Evolutionary conservation across 2,888 invertebrate genomes (phyloP), one percentile per base, ranked within the genome.

Genomic region (Sceliomorpha sp.): DNA sequence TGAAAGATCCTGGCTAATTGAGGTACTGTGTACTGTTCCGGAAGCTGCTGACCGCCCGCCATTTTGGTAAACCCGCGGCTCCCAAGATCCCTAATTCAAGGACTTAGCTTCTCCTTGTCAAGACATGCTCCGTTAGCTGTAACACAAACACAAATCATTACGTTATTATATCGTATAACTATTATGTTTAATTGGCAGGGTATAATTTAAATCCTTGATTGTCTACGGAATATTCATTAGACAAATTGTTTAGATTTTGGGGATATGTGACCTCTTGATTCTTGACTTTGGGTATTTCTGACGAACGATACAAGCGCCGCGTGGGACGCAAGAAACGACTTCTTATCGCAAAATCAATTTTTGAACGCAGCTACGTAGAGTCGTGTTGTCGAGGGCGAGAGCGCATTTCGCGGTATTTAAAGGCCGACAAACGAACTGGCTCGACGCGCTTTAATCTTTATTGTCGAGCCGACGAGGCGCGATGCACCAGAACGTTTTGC

Each of bases 1-100:
- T 97, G 97, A 89, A 97, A 93, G 89, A 96, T 92, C 89, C 93
- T 92, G 85, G 96, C 95, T 89, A 97, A 92, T 86, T 93, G 92
- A 89, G 96, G 94, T 90, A 95, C 93, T 90, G 92, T 92, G 90
- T 95, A 96, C 84, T 92, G 92, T 90, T 94, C 95, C 78, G 85
- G 82, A 80, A 83, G 80, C 77, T 85, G 86, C 73, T 87, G 86
- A 82, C 87, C 84, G 77, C 79, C 81, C 80, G 86, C 86, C 88
- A 88, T 88, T 78, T 78, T 85, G 80, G 80, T 80, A 80, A 82
- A 83, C 72, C 83, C 84, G 85, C 82, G 74, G 70, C 75, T 77
- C 76, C 81, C 80, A 79, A 81, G 82, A 80, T 80, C 81, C 77
- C 83, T 81, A 76, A 78, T 79, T 75, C 76, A 77, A 76, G 75